phyloP scores from a whole-genome alignment of 2,888 invertebrate genomes.

The Orchestes rusci region DNA sequence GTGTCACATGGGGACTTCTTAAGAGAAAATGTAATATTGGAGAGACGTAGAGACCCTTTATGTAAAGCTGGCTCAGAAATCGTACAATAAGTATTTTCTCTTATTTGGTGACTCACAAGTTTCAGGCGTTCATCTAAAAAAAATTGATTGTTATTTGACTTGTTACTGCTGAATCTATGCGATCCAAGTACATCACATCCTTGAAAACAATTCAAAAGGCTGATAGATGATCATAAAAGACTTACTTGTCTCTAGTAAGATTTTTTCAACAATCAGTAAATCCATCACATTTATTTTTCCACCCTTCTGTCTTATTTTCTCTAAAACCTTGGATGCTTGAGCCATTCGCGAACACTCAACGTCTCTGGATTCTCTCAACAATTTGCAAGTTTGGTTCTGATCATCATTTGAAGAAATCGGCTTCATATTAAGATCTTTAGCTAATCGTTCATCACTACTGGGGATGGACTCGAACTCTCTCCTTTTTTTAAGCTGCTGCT shows the following conservation, averaged over 20 bases:
- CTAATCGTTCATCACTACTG: too few species aligned
- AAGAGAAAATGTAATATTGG: conserved; percentile 29
- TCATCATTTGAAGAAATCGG: too few species aligned
- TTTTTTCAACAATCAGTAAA: conserved; percentile 34
- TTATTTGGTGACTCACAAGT: conserved; percentile 26
- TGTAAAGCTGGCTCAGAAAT: conserved; percentile 13
- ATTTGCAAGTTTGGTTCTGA: too few species aligned
- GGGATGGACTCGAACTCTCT: too few species aligned
- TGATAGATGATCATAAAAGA: too few species aligned
- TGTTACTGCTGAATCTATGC: not conserved
- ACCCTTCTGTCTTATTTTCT: conserved; percentile 26
- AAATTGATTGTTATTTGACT: too few species aligned
- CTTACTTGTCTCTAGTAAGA: conserved; percentile 36
- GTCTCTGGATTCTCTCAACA: conserved; percentile 29
- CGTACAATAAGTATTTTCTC: conserved; percentile 20
- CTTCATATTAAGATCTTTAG: too few species aligned
- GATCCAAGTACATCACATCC: too few species aligned
- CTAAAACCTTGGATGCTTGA: conserved; percentile 35
- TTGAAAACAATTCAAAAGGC: too few species aligned
- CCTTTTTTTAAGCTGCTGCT: too few species aligned
- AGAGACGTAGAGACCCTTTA: conserved; percentile 26
- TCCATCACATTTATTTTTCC: conserved; percentile 26
- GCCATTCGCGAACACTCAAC: conserved; percentile 34
- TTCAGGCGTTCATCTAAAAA: conserved; percentile 25
- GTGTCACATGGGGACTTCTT: conserved; percentile 14